Conservation (phyloP, 2,113 vertebrate species). For the Tauraco erythrolophus region DNA sequence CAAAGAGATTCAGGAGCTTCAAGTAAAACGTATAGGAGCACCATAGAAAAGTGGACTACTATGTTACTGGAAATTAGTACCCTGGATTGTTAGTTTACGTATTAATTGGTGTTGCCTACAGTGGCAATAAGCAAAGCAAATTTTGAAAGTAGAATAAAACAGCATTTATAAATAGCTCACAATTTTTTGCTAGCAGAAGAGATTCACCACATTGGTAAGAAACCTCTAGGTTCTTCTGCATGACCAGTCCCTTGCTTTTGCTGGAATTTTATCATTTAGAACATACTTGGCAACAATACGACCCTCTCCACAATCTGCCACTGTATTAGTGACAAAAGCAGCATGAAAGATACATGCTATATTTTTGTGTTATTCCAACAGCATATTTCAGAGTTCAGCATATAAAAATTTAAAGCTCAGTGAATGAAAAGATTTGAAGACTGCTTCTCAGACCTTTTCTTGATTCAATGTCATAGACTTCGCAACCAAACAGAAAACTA, state of each 20-base stretch:
- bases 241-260: neutral
- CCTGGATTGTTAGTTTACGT: neutral
- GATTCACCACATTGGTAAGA: neutral
- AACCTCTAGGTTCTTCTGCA: conserved; percentile 12
- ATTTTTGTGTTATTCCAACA: conserved; percentile 32
- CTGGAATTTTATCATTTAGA: conserved; percentile 39
- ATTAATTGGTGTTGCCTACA: neutral
- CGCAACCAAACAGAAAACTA: neutral
- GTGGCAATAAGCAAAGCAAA: neutral
- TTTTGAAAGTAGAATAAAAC: neutral
- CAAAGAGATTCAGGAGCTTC: neutral
- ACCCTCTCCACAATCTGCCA: conserved; percentile 26
- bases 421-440: neutral
- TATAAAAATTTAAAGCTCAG: conserved; percentile 2
- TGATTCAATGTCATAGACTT: neutral
- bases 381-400: neutral
- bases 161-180: neutral
- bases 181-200: conserved; percentile 13
- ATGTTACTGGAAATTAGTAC: neutral
- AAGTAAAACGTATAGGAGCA: neutral
- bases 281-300: neutral
- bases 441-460: neutral
- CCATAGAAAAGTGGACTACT: neutral
- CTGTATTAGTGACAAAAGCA: conserved; percentile 7
- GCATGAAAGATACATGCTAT: neutral